These are phyloP conservation scores for Pampus argenteus DNA, from an alignment of 2,797 vertebrate genomes.

Conservation along the genomic window DNA sequence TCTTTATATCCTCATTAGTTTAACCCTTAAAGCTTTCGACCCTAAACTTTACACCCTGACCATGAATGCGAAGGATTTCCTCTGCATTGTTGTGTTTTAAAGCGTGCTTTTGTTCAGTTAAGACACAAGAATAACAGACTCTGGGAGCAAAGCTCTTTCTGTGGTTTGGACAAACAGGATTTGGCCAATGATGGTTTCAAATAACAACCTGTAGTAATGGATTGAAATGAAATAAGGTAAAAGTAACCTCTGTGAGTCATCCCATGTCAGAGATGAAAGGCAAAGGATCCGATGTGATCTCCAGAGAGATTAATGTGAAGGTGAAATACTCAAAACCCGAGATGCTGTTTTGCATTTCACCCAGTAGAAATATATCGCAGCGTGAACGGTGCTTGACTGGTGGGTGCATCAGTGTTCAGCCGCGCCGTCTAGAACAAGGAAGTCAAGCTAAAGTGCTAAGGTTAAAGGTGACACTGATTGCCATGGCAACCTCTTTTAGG, in stretches of 20 bases:
- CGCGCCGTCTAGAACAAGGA: constrained; percentile 56
- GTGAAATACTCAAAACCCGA: too few relatives aligned
- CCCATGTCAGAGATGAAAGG: neutral
- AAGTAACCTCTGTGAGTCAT: neutral
- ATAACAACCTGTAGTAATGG: constrained; percentile 36
- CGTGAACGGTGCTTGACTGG: neutral
- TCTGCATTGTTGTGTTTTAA: constrained; percentile 59
- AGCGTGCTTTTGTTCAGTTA: constrained; percentile 57
- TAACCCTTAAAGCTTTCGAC: constrained; percentile 53
- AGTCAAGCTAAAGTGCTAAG: constrained; percentile 59
- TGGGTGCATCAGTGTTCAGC: neutral
- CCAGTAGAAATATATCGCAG: too few relatives aligned
- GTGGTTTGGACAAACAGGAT: constrained; percentile 66
- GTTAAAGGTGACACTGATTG: constrained; percentile 73
- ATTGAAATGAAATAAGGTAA: neutral
- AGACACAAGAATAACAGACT: constrained; percentile 70
- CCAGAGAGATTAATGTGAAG: too few relatives aligned
- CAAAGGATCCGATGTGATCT: neutral
- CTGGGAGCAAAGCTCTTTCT: constrained; percentile 44
- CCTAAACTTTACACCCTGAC: constrained; percentile 69
- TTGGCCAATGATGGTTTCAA: constrained; percentile 60
- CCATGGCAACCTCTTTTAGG: constrained; percentile 60
- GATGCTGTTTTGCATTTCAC: too few relatives aligned
- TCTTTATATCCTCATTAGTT: constrained; percentile 62
- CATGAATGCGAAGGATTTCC: constrained; percentile 63